Percentiles rank a stretch among this genome's conserved stretches.
These are phyloP conservation scores for Danaus plexippus DNA, from an alignment of 1,140 invertebrate species.

Conservation along the genomic window DNA sequence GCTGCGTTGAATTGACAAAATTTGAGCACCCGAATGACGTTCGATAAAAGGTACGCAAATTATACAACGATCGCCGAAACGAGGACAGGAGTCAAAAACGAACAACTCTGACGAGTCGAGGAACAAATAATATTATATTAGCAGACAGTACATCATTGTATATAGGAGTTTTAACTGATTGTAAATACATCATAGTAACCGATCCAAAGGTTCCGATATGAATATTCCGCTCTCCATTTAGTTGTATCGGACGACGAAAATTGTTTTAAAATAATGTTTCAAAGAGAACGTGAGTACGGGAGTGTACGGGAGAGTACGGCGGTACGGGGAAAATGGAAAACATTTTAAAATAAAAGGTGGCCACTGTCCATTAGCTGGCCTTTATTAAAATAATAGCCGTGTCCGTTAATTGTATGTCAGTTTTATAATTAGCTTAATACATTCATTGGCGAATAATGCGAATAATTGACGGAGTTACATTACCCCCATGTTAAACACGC, in stretches of 20 bases:
- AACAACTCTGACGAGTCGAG: too few relatives aligned
- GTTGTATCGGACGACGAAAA: too few relatives aligned
- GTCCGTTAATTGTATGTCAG: conserved; percentile 46
- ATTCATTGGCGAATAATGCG: conserved; percentile 3
- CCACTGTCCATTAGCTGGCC: conserved; percentile 42
- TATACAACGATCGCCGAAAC: conserved; percentile 21
- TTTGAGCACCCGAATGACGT: conserved; percentile 55
- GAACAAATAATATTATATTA: too few relatives aligned
- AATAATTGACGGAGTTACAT: conserved; percentile 2
- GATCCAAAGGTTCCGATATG: too few relatives aligned
- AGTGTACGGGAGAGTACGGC: background rate
- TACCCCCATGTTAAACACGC: too few relatives aligned
- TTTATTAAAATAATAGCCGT: conserved; percentile 48
- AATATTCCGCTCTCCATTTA: too few relatives aligned
- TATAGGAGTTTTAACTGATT: too few relatives aligned
- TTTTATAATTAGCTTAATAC: conserved; percentile 11
- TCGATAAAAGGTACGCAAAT: conserved; percentile 36
- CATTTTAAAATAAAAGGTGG: conserved; percentile 32
- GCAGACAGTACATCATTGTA: too few relatives aligned
- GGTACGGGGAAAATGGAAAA: conserved; percentile 13
- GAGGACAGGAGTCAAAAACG: too few relatives aligned
- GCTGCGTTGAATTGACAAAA: conserved; percentile 51
- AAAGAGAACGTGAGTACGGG: too few relatives aligned
- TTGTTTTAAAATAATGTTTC: too few relatives aligned
- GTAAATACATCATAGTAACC: too few relatives aligned